These are phyloP conservation scores for Leucozona laternaria DNA, from an alignment of 2,888 invertebrate species.

Conservation along the genomic window DNA sequence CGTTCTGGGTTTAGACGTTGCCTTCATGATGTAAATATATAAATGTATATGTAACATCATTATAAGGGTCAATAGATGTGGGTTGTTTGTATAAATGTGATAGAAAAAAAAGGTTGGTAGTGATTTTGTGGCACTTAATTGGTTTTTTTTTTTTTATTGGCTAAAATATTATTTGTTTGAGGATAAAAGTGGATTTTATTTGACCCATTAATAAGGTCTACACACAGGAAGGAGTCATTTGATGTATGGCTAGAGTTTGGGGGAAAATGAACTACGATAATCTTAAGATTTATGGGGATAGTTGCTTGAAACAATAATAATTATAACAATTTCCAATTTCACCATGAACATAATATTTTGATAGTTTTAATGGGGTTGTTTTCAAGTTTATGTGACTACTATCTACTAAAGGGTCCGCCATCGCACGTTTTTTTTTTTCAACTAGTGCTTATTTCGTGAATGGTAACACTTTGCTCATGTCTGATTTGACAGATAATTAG, in stretches of 20 bases:
- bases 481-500: too few relatives aligned
- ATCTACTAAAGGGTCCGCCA: too few relatives aligned
- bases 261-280: conserved; percentile 26
- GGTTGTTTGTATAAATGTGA: conserved; percentile 47
- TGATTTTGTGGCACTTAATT: conserved; percentile 74
- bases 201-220: conserved; percentile 42
- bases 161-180: conserved; percentile 60
- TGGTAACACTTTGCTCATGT: too few relatives aligned
- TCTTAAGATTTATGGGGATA: conserved; percentile 22
- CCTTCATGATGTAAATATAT: conserved; percentile 58
- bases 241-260: neutral
- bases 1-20: conserved; percentile 7
- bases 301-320: conserved; percentile 15
- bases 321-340: conserved; percentile 8
- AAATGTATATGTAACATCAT: conserved; percentile 68
- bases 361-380: neutral
- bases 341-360: neutral
- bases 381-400: too few relatives aligned
- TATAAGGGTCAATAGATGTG: conserved; percentile 74
- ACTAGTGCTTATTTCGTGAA: too few relatives aligned
- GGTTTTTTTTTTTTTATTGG: conserved; percentile 30
- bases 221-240: conserved; percentile 10
- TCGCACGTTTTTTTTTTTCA: too few relatives aligned
- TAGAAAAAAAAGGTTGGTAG: conserved; percentile 41
- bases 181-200: conserved; percentile 58